Percentiles rank a stretch among this genome's conserved stretches.
Conservation (phyloP, 2,888 invertebrate species). For the Phengaris alcon region DNA sequence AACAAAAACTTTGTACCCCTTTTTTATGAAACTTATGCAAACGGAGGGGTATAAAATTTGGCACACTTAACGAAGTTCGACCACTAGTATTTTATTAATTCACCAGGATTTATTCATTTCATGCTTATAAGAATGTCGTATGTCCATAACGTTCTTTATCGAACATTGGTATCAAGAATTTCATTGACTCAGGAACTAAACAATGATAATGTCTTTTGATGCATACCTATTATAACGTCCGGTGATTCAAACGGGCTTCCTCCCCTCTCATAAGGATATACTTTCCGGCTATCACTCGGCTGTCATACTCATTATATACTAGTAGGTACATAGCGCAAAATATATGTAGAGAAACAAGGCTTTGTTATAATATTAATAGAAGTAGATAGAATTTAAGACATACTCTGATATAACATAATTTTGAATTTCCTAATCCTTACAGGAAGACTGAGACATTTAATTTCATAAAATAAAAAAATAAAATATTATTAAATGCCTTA, state of each 20-base stretch:
- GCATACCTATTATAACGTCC: constrained; percentile 35
- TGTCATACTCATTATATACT: background rate
- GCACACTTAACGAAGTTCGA: too few relatives aligned
- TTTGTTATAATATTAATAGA: background rate
- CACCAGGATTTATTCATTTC: background rate
- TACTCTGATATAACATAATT: too few relatives aligned
- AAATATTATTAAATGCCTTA: too few relatives aligned
- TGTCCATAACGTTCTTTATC: background rate
- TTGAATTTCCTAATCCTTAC: too few relatives aligned
- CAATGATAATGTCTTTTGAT: constrained; percentile 35
- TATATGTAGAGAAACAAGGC: background rate
- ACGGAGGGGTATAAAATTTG: too few relatives aligned
- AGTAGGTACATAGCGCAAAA: background rate
- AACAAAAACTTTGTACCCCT: too few relatives aligned
- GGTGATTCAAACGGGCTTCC: constrained; percentile 40
- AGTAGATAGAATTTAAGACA: too few relatives aligned
- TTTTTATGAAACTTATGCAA: too few relatives aligned
- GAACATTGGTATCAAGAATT: constrained; percentile 34
- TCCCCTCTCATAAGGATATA: constrained; percentile 34
- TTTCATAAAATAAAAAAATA: too few relatives aligned
- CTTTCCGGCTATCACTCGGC: constrained; percentile 15
- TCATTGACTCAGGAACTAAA: constrained; percentile 33
- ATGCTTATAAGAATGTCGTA: background rate
- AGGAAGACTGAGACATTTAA: too few relatives aligned
- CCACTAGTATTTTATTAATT: background rate